Conservation (phyloP, 2,888 invertebrate genomes). For the Agrotis clavis region DNA sequence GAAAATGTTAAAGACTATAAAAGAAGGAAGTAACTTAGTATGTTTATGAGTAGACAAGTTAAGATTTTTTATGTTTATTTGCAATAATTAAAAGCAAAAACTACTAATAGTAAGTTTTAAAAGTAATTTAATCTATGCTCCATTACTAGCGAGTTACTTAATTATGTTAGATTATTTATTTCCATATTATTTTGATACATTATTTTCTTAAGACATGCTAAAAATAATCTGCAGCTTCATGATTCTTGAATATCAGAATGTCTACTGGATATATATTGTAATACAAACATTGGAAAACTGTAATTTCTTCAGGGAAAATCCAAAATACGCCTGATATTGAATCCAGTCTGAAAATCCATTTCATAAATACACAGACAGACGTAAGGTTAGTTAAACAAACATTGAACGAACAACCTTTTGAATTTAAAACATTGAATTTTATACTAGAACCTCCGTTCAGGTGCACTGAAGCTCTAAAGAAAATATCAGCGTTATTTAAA, state of each 20-base stretch:
- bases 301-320: slow-evolving; percentile 24
- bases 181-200: no score
- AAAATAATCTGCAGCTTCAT: not conserved
- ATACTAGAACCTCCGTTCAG: slow-evolving; percentile 59
- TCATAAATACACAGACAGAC: slow-evolving; percentile 58
- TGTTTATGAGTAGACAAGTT: no score
- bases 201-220: no score
- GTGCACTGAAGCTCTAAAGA: slow-evolving; percentile 65
- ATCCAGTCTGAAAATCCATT: slow-evolving; percentile 54
- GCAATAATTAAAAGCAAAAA: no score
- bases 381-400: slow-evolving; percentile 63
- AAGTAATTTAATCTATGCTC: no score
- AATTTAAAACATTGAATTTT: slow-evolving; percentile 68
- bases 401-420: slow-evolving; percentile 62
- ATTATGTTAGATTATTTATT: no score
- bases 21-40: no score
- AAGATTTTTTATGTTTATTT: no score
- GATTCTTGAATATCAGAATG: not conserved
- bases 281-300: slow-evolving; percentile 33
- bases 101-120: no score
- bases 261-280: slow-evolving; percentile 1
- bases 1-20: not conserved
- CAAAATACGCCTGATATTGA: slow-evolving; percentile 37
- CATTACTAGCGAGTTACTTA: no score
- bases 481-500: slow-evolving; percentile 76